Evolutionary conservation across 2,888 invertebrate genomes (phyloP), one percentile per base, ranked within the genome.

Genomic region (Leptinotarsa rubiginosa): DNA sequence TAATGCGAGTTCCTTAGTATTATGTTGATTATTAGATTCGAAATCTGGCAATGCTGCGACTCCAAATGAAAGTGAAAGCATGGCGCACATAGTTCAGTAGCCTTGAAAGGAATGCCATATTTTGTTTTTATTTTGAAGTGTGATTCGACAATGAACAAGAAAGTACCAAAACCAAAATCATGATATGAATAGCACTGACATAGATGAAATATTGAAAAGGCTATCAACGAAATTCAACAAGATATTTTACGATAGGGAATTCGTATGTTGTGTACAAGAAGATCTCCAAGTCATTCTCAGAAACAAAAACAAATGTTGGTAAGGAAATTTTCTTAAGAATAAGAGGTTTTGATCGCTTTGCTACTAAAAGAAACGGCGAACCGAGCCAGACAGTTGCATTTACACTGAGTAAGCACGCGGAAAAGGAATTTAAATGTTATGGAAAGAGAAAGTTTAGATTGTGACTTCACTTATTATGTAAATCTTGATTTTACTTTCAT

Each of bases 401-500:
- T 71, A 65, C 73, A 73, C 73, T 75, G 69, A 68, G 73, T 74
- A 74, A 79, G 77, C 78, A 81, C 80, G 82, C 83, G 84, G 84
- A 85, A 84, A 83, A 81, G 83, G 83, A 84, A 84, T 84, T 82
- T 80, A 79, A 77, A 82, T 79, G 81, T 67, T 79, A 80, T 78
- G 82, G 83, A 85, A 87, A 85, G 87, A 86, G 87, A 87, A 87
- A 87, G 87, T 86, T 78, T 75, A 68, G 67, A 77, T 80, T 80
- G 85, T 87, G 85, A 87, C 85, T 85, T 86, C 85, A 86, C 83
- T 81, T 81, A 84, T 87, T 87, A 87, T 87, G 87, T 87, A 87
- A 87, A 87, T 83, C 81, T 78, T 79, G 77, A 84, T 87, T 87
- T 87, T 87, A 87, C 87, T 87, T 87, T 87, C 87, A 86, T 87